Base-by-base conservation (phyloP, 2,888 invertebrate genomes). In the Lycophotia porphyrea region DNA sequence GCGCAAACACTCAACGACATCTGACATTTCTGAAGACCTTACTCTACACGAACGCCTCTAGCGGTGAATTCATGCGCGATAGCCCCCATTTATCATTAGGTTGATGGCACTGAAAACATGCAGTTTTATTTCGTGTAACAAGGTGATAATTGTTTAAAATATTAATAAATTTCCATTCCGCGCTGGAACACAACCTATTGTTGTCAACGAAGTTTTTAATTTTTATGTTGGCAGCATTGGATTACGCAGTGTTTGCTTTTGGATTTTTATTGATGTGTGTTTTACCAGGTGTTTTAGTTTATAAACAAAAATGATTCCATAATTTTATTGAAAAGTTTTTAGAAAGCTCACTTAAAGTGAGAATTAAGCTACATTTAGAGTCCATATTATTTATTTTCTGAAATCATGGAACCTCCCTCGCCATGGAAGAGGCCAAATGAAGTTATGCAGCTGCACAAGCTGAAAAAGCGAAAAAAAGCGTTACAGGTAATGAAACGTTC, bases 401-500 rank as follows among this genome's bases (percentile, higher is more conserved):
- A 71, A 77, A 88, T 79, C 75, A 95, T 96, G 95, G 95, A 94
- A 76, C 96, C 96, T 15, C 90, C 94, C 27, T 96, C 96, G 73
- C 97, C 97, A 94, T 97, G 97, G 97, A 97, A 97, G 90, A 97
- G 95, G 86, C 97, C 97, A 55, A 96, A 95, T 87, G 97, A 97
- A 93, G 96, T 97, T 77, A 98, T 98, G 97, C 97, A 97, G 91
- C 93, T 98, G 74, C 98, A 98, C 92, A 97, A 98, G 85, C 92
- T 98, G 80, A 98, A 98, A 92, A 97, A 97, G 88, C 98, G 97
- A 91, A 98, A 98, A 92, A 97, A 97, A 93, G 98, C 98, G 44
- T 94, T 98, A 67, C 98, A 98, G 93, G 98, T 98, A 65, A 42
- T 5, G 18, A 47, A n/a, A 24, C 5, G 21, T 55, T 66, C 13